Base-by-base conservation (phyloP, 2,113 vertebrate species). In the Carassius gibelio region DNA sequence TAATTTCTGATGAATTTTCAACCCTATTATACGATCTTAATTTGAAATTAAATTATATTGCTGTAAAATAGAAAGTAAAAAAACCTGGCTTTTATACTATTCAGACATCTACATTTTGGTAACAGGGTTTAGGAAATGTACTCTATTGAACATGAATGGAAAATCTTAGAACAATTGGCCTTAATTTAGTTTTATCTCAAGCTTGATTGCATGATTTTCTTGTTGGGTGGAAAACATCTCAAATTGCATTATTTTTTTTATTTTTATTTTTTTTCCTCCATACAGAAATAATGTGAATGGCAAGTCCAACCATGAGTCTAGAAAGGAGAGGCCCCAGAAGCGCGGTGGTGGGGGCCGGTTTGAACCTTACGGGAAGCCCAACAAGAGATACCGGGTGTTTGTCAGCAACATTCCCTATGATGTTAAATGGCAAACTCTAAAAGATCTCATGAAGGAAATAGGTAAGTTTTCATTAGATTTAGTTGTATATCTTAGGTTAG, bases 351-450 rank as follows among this genome's bases (percentile, higher is more conserved):
- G 95, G 50, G 96, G 97, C 76, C 48, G 81, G 6, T 99, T 94
- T 86, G 97, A 98, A 89, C 98, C 98, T 0, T 99, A 99, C 77
- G 93, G 95, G 85, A 97, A 96, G 61, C 95, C 94, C 52, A 95
- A 96, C 89, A 97, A 95, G 66, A 92, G 97, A 95, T 99, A 97
- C 93, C 91, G 97, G 10, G 97, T 98, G 80, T 99, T 99, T 93
- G 98, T 99, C 93, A 99, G 97, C 93, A 99, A 99, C 93, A 99
- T 99, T 88, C 97, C 98, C 0, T 99, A 98, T 80, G 97, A 99
- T 91, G 96, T 99, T 87, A 99, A 99, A 92, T 99, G 98, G 97
- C 98, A 99, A 93, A 95, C 96, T 17, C 96, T 99, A 23, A 99
- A 99, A 94, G 97, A 99, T 90, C 94, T 99, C 87, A 98, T 99